A percentile compares a stretch with the other conserved stretches of the same genome.
Conservation (phyloP, 2,113 vertebrate genomes). For the Poeciliopsis prolifica region DNA sequence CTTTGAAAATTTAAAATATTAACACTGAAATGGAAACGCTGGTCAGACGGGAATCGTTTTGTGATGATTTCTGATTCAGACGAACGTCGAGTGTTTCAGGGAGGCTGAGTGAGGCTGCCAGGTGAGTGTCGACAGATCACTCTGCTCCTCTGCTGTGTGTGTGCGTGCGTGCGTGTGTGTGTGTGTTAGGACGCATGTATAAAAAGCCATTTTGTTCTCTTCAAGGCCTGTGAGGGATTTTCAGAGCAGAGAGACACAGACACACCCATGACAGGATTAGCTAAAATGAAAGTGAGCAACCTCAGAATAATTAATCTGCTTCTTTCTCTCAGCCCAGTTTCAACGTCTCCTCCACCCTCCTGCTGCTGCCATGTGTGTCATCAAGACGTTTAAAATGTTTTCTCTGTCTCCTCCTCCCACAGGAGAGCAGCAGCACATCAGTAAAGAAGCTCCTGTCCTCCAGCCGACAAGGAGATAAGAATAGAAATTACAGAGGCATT, state of each 20-base stretch:
- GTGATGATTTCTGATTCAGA: constrained; percentile 51
- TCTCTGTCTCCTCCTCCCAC: constrained; percentile 57
- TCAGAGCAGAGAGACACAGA: too few relatives aligned
- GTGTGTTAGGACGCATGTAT: not conserved
- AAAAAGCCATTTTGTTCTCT: constrained; percentile 25
- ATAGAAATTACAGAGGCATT: constrained; percentile 74
- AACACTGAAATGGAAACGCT: constrained; percentile 43
- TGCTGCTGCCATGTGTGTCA: constrained; percentile 51
- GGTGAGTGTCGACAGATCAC: not conserved
- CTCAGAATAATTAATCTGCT: constrained; percentile 40
- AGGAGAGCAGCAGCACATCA: constrained; percentile 62
- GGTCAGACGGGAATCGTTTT: constrained; percentile 12
- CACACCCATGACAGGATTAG: constrained; percentile 30
- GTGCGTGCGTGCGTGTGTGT: not conserved
- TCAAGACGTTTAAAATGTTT: constrained; percentile 69
- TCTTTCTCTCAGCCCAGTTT: constrained; percentile 10
- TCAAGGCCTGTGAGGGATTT: constrained; percentile 23
- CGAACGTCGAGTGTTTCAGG: constrained; percentile 53
- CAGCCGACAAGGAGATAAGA: constrained; percentile 66
- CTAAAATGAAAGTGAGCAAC: constrained; percentile 38
- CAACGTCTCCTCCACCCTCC: constrained; percentile 10
- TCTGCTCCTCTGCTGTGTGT: not conserved
- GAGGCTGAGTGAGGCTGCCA: not conserved
- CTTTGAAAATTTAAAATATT: constrained; percentile 19
- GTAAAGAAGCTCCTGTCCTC: constrained; percentile 69